Evolutionary conservation across 2,888 invertebrate genomes (phyloP).

Genomic region (Heliconius sara): DNA sequence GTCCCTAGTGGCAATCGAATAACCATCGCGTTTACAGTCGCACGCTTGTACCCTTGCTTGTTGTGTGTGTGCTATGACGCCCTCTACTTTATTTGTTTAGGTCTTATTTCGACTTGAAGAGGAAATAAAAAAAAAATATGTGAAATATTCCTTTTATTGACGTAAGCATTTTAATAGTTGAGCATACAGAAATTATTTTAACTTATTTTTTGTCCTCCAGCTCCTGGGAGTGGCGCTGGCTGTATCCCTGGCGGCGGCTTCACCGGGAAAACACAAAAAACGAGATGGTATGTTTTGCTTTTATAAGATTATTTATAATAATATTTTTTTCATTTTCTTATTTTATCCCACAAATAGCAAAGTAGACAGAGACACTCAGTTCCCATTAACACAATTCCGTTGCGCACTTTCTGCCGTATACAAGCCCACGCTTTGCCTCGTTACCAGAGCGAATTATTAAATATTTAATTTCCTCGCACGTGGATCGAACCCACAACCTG

Average conservation of each 20-base stretch:
- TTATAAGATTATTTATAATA: neutral
- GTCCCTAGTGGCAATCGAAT: neutral
- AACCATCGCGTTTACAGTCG: neutral
- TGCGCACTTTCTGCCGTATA: no score
- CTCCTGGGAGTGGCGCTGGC: slow-evolving; percentile 62
- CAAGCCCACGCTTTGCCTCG: no score
- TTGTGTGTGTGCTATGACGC: neutral
- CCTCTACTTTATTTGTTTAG: neutral
- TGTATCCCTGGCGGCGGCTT: slow-evolving; percentile 57
- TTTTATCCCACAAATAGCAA: no score
- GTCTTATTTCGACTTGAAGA: neutral
- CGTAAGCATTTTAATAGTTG: neutral
- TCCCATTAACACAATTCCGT: no score
- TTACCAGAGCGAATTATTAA: no score
- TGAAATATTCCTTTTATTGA: neutral
- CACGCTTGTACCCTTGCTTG: neutral
- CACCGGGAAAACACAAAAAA: slow-evolving; percentile 67
- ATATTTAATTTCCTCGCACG: no score
- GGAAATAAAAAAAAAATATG: neutral
- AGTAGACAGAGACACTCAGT: no score
- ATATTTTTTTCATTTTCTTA: no score
- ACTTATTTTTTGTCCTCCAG: slow-evolving; percentile 56
- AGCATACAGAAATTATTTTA: neutral
- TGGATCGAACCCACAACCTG: no score
- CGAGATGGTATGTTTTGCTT: slow-evolving; percentile 66